Base-by-base conservation (phyloP, 2,113 vertebrate species). In the Origma solitaria region DNA sequence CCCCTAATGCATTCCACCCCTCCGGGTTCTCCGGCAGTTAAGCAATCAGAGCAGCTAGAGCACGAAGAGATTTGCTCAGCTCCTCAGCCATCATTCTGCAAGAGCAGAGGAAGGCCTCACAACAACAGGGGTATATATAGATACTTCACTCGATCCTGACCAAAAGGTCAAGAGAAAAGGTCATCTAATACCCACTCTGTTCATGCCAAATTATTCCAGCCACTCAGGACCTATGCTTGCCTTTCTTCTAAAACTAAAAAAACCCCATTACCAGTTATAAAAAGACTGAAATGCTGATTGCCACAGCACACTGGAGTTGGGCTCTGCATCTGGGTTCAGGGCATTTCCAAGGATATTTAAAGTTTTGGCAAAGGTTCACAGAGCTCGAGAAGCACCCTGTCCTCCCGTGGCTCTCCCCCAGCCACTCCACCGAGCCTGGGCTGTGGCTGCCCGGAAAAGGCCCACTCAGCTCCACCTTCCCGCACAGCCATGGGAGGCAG, bases 91-190 rank as follows among this genome's bases (percentile, higher is more conserved):
- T 56, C 69, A 62, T 49, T 75, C 86, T 84, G 37, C 50, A 89
- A 82, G 25, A 85, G 66, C 60, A 88, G 71, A 30, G 68, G 54
- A 83, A 72, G 21, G 60, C 61, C 31, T 86, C 68, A n/a, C 49
- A 78, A 80, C 82, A 68, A 47, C 90, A 49, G 25, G 8, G 17
- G 68, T 93, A 82, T 92, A 96, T 94, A 95, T 88, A 97, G 92
- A 95, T 42, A 61, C n/a, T 73, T 70, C 85, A 49, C 83, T 94
- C 2, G 0, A 90, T 94, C 68, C 76, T 88, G 58, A 69, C 68
- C 87, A 77, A 86, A 97, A 95, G 75, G 87, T 94, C 85, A 92
- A 84, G 60, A 83, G 86, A 88, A 96, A 94, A 94, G 69, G 69
- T 90, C 82, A 61, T 31, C 47, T 87, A 91, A 94, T 94, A 90